Evolutionary conservation across 2,888 invertebrate species (phyloP), one percentile per base, ranked within the genome.

Genomic region (Rhamphomyia laevipes): DNA sequence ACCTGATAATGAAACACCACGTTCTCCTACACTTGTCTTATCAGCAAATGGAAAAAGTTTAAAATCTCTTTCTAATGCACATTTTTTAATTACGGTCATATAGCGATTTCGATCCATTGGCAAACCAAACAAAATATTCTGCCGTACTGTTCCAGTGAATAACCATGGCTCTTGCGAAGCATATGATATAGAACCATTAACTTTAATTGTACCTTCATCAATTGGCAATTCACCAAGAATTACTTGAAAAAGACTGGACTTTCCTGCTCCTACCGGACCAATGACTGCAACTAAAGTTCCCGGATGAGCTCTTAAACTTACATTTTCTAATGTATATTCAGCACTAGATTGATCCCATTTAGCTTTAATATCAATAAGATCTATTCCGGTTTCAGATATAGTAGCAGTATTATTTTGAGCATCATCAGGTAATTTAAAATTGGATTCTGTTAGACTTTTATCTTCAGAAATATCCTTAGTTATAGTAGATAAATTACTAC

Each of bases 121-220:
- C 15, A 76, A 67, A 1, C 80, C 80, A 52, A 80, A 80, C 4
- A 80, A 70, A 54, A 80, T 80, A 49, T 80, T 80, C 60, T 79
- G 77, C 3, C 78, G 70, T 9, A 80, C 77, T 1, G 78, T 77
- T 11, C 83, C 81, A 1, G 81, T 79, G 59, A 85, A 86, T 7
- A 86, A 71, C 91, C 92, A 93, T 0, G 92, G 83, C 57, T 91
- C 84, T 61, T 91, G 90, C 37, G 86, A 78, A 1, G 86, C 82
- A 63, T 91, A 93, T 0, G 82, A 78, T 35, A 84, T 63, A 0
- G 72, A 74, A 1, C 79, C 79, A 30, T 74, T 75, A 0, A 86
- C 74, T 42, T 76, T 70, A 12, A 82, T 66, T 6, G 69, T 70
- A 2, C 79, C 79, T 48, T 68, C 63, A 18, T 68, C 72, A 0